Evolutionary conservation across 2,797 vertebrate genomes (phyloP).

Genomic region (Chrysocyon brachyurus): DNA sequence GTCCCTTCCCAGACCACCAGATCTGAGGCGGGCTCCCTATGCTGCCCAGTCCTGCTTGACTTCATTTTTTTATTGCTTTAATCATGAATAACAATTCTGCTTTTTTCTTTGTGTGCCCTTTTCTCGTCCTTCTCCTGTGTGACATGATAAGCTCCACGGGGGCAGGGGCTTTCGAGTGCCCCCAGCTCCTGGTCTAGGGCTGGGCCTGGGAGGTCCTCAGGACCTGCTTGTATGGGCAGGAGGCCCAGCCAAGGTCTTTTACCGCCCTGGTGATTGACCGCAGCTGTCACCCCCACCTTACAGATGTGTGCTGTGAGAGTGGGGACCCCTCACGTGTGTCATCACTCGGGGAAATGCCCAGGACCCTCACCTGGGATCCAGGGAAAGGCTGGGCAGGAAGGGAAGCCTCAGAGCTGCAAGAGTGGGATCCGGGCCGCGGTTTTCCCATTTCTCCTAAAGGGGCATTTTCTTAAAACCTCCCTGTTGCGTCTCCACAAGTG

Average conservation of each 20-base stretch:
- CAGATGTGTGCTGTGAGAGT: not conserved
- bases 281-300: not conserved
- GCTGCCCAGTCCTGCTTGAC: too few species aligned
- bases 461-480: not conserved
- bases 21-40: not conserved
- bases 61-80: not conserved
- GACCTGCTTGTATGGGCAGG: not conserved
- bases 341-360: not conserved
- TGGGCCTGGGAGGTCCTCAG: not conserved
- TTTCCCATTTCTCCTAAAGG: not conserved
- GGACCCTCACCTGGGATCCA: not conserved
- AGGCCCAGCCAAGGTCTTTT: not conserved
- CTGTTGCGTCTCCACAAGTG: not conserved
- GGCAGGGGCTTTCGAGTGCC: not conserved
- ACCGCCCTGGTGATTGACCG: not conserved
- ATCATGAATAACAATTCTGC: not conserved
- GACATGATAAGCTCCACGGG: accelerated
- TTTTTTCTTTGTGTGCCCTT: not conserved
- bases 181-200: not conserved
- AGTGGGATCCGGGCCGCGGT: accelerated
- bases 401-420: not conserved
- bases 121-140: not conserved
- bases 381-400: not conserved
- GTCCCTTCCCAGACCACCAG: not conserved
- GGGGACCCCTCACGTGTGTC: not conserved